Base-by-base conservation (phyloP, 2,113 vertebrate genomes). In the Chamaetylas fuelleborni region DNA sequence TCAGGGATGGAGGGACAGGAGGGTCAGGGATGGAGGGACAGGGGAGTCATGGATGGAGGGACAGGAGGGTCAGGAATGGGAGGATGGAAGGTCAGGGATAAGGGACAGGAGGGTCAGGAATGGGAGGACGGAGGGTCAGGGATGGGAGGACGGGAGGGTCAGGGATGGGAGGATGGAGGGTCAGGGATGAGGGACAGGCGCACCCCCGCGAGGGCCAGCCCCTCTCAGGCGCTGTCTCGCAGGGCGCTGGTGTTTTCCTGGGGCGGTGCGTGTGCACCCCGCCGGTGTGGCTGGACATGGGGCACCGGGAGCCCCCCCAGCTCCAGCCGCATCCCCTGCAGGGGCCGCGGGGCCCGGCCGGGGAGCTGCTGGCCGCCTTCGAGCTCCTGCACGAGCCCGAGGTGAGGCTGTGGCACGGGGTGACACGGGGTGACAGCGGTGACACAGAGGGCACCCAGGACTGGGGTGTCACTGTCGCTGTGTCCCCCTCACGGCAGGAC, bases 341-440 rank as follows among this genome's bases (percentile, higher is more conserved):
- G 7, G 95, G 74, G 6, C 57, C 51, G 6, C 3, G 88, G 60
- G 84, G 93, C 2, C 51, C 88, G 11, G 84, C 93, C 0, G 97
- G 97, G 0, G 94, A 97, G 74, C 92, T 98, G 74, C 72, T 98
- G 85, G 97, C 96, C 0, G 97, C 98, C 69, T 98, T 97, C 14
- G 98, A 98, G 88, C 97, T 98, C 81, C 95, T 98, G 38, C 84
- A 94, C 0, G 96, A 98, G 29, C 57, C 96, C 1, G 87, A 97
- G 98, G 98, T 98, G 94, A 92, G 50, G 50, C 50, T 16, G 25
- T 16, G 50, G 26, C 50, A 11, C 26, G 57, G 34, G 51, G 19
- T 6, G 33, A 9, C 11, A 7, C 31, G 6, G 26, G 19, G 10
- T 7, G 10, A 3, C 50, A 15, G 6, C 7, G 31, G 22, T 5